Evolutionary conservation across 1,140 invertebrate genomes (phyloP).

Genomic region (Heliothis subflexa): DNA sequence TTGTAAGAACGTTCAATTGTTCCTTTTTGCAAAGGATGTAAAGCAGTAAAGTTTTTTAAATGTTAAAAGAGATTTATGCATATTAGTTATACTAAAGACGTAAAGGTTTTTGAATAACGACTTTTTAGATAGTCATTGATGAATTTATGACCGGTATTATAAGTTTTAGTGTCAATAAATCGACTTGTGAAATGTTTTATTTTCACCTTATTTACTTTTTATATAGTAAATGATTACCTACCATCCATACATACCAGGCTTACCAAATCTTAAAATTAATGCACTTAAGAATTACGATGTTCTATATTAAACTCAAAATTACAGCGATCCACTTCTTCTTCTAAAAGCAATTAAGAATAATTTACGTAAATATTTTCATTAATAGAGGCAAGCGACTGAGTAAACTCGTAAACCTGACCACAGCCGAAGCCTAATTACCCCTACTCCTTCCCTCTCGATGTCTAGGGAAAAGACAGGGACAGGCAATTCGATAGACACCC

Average conservation of each 20-base stretch:
- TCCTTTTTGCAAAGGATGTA: slow-evolving; percentile 53
- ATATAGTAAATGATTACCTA: not conserved
- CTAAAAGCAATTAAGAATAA: slow-evolving; percentile 40
- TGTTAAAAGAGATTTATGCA: slow-evolving; percentile 29
- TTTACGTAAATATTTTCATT: slow-evolving; percentile 48
- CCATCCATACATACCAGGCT: too few species aligned
- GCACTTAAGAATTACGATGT: not conserved
- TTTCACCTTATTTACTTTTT: not conserved
- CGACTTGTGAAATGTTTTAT: not conserved
- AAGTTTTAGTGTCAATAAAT: not conserved
- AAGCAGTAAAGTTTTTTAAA: slow-evolving; percentile 52
- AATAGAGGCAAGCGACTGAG: slow-evolving; percentile 36
- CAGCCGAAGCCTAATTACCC: slow-evolving; percentile 64
- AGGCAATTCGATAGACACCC: slow-evolving; percentile 66
- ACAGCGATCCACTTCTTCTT: not conserved
- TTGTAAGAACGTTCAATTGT: slow-evolving; percentile 62
- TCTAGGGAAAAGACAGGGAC: slow-evolving; percentile 59
- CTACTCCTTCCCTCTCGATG: slow-evolving; percentile 60
- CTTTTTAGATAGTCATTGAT: slow-evolving; percentile 36
- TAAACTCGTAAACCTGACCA: slow-evolving; percentile 68
- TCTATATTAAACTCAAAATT: not conserved
- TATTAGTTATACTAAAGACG: slow-evolving; percentile 21
- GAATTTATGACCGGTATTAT: slow-evolving; percentile 18
- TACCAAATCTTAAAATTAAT: too few species aligned
- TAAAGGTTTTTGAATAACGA: slow-evolving; percentile 24